Evolutionary conservation across 2,888 invertebrate genomes (phyloP).

Genomic region (Nyleta sp.): DNA sequence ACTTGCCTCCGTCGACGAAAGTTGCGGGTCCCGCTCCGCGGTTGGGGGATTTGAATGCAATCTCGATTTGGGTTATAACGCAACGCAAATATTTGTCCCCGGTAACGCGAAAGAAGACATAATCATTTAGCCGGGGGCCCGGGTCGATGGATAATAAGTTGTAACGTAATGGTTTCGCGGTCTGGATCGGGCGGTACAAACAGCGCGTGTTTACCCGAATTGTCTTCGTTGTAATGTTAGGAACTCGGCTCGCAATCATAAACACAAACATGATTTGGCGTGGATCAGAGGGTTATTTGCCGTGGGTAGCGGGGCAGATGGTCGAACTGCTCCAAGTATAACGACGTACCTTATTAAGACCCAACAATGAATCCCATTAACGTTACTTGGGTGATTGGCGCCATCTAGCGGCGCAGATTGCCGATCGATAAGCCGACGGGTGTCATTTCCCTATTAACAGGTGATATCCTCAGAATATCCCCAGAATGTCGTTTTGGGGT

Average conservation of each 20-base stretch:
- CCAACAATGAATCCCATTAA: slow-evolving; percentile 22
- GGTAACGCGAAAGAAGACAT: too few relatives aligned
- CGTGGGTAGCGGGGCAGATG: not conserved
- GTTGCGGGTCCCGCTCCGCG: too few relatives aligned
- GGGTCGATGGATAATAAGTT: slow-evolving; percentile 16
- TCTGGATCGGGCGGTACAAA: slow-evolving; percentile 22
- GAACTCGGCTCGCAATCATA: slow-evolving; percentile 33
- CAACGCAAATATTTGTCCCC: too few relatives aligned
- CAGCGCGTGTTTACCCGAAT: slow-evolving; percentile 33
- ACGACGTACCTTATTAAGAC: slow-evolving; percentile 21
- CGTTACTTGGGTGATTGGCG: too few relatives aligned
- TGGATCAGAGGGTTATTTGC: slow-evolving; percentile 28
- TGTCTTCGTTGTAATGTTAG: slow-evolving; percentile 37
- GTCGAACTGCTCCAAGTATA: slow-evolving; percentile 1
- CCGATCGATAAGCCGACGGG: too few relatives aligned
- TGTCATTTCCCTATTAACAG: too few relatives aligned
- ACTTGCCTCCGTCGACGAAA: too few relatives aligned
- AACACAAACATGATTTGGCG: slow-evolving; percentile 39
- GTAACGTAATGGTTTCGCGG: slow-evolving; percentile 40
- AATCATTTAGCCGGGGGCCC: not conserved
- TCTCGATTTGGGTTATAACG: too few relatives aligned
- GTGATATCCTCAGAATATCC: too few relatives aligned
- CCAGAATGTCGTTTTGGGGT: too few relatives aligned
- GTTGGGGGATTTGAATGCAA: too few relatives aligned
- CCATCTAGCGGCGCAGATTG: too few relatives aligned